Conservation (phyloP, 2,113 vertebrate species). For the Holacanthus passer region DNA sequence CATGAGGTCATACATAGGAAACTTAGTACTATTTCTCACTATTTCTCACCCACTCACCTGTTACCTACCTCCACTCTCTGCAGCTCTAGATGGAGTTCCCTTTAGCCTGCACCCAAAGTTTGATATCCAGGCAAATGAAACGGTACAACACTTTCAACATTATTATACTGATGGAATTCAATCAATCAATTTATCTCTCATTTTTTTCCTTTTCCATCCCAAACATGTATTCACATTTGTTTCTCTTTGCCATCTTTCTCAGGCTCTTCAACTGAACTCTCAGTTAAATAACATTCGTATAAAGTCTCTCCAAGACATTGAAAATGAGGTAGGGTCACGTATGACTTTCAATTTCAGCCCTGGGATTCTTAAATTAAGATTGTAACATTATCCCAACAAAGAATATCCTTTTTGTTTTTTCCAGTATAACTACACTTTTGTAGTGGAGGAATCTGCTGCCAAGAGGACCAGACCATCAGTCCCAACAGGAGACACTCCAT, state of each 20-base stretch:
- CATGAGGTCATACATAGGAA: background rate
- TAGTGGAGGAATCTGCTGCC: slow-evolving; percentile 79
- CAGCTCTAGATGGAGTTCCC: slow-evolving; percentile 92
- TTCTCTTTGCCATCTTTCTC: slow-evolving; percentile 15
- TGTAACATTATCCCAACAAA: background rate
- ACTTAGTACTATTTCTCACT: background rate
- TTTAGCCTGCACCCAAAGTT: slow-evolving; percentile 90
- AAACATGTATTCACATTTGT: background rate
- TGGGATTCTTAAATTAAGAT: background rate
- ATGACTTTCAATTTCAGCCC: background rate
- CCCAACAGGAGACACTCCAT: slow-evolving; percentile 16
- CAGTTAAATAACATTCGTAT: slow-evolving; percentile 83
- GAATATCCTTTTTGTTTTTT: slow-evolving; percentile 6
- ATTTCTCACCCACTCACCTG: background rate
- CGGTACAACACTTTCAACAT: too few relatives aligned
- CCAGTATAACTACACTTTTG: slow-evolving; percentile 84
- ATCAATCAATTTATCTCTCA: background rate
- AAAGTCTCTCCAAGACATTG: slow-evolving; percentile 91
- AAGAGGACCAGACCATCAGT: slow-evolving; percentile 71
- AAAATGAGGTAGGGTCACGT: slow-evolving; percentile 85
- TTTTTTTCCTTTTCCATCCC: background rate
- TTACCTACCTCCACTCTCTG: background rate
- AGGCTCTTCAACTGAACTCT: slow-evolving; percentile 67
- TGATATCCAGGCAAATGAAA: slow-evolving; percentile 68
- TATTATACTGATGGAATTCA: too few relatives aligned